Evolutionary conservation across 2,888 invertebrate species (phyloP).

Genomic region (Euphydryas editha): DNA sequence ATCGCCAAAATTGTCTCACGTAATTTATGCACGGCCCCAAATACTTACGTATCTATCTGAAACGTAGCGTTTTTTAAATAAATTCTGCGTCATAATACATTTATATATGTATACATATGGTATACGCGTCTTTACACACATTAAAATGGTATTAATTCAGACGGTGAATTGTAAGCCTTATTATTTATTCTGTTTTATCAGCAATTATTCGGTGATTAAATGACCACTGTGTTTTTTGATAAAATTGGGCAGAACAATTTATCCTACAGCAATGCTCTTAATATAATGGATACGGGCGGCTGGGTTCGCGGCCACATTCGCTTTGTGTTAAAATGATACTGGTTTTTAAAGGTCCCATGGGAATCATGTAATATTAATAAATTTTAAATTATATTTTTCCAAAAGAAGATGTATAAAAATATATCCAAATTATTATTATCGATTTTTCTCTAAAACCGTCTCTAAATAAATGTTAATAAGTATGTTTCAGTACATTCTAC

Average conservation of each 20-base stretch:
- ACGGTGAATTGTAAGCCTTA: not conserved
- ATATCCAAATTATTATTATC: too few species aligned
- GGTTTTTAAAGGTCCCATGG: not conserved
- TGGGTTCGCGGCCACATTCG: not conserved
- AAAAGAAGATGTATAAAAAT: too few species aligned
- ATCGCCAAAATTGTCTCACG: too few species aligned
- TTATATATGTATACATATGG: too few species aligned
- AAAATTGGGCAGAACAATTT: not conserved
- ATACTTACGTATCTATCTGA: too few species aligned
- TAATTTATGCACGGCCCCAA: too few species aligned
- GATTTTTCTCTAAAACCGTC: too few species aligned
- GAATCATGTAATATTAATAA: not conserved
- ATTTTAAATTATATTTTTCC: not conserved
- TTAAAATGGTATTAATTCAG: not conserved
- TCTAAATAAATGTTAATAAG: too few species aligned
- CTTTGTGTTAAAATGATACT: not conserved
- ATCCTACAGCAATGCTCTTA: not conserved
- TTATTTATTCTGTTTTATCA: conserved; percentile 8
- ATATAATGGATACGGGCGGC: not conserved
- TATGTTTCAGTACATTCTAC: too few species aligned
- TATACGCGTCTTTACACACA: too few species aligned
- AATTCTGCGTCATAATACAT: too few species aligned
- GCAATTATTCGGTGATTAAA: conserved; percentile 11
- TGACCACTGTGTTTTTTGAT: conserved; percentile 4
- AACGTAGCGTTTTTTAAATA: too few species aligned